Base-by-base conservation (phyloP, 2,113 vertebrate genomes). In the Brachionichthys hirsutus region DNA sequence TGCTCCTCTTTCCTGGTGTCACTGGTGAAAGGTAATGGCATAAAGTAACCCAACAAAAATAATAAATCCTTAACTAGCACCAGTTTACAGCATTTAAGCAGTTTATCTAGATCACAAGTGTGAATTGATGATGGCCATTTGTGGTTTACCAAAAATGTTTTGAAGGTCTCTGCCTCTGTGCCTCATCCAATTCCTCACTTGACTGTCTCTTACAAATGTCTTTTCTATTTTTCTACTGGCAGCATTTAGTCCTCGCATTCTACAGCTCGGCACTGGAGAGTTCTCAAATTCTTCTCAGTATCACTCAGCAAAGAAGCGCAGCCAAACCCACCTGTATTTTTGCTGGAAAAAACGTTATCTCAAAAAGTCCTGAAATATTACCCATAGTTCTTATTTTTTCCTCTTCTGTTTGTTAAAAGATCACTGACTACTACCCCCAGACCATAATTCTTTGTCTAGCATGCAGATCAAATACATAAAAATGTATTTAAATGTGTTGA, bases 251-350 rank as follows among this genome's bases (percentile, higher is more conserved):
- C 16, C 62, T 77, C 38, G 60, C 75, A 85, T 89, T 84, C 81
- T 82, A 58, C 65, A 54, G 69, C 78, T 70, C 73, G 76, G 80
- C 87, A 86, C 87, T 81, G 66, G 80, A 85, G 80, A 90, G 89
- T 85, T 90, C 84, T 90, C 60, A 73, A 77, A 90, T 90, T 89
- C 77, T 73, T 89, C 62, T 48, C 16, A 11, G 67, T 84, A 84
- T 85, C 79, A 83, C 73, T 75, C 61, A 70, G 49, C 41, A 38
- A 55, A 76, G 57, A 77, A 71, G 55, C 51, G 53, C 49, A 40
- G 46, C 45, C 50, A 66, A 46, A 53, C 70, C 48, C 59, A 54
- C 57, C 24, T 30, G 24, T 30, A 30, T 4, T 6, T 30, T 30
- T 30, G 24, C 24, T 30, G 24, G 3, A 30, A 30, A 30, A 30